Evolutionary conservation across 2,888 invertebrate species (phyloP).

Genomic region (Xestia xanthographa): DNA sequence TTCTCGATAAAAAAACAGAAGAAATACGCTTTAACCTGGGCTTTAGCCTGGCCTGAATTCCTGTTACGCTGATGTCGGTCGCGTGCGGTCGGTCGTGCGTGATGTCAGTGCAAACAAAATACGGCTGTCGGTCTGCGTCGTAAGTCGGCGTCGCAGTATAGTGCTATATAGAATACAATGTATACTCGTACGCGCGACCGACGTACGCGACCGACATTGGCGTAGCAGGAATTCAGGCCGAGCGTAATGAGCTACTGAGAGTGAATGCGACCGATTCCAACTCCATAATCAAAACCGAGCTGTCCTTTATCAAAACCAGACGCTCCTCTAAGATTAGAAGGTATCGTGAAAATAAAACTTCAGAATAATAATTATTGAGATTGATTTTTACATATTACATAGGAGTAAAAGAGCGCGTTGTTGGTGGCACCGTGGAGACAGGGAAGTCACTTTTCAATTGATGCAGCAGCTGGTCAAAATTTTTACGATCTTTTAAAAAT

Average conservation of each 20-base stretch:
- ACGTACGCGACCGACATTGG: no score
- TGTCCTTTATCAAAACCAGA: background rate
- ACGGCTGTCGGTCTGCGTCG: no score
- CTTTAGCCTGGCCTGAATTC: no score
- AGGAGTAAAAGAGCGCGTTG: background rate
- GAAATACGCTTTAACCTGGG: no score
- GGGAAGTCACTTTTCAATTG: slow-evolving; percentile 30
- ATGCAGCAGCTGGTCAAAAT: slow-evolving; percentile 13
- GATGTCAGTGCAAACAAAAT: no score
- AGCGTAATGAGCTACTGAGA: background rate
- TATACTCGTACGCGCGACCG: no score
- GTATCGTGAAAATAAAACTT: slow-evolving; percentile 36
- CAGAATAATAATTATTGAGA: background rate
- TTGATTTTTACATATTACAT: slow-evolving; percentile 4
- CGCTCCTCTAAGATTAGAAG: background rate
- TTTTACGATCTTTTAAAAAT: slow-evolving; percentile 6
- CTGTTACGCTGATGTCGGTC: no score
- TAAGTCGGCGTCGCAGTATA: no score
- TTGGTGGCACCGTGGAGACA: background rate
- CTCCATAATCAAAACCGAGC: background rate
- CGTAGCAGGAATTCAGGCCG: no score
- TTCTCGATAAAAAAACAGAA: background rate
- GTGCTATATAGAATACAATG: no score
- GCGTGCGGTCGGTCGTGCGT: no score
- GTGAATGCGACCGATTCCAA: background rate